Percentiles rank a stretch among this genome's conserved stretches.
These are phyloP conservation scores for Chymomyza caudatula DNA, from an alignment of 2,888 invertebrate genomes.

Conservation along the genomic window DNA sequence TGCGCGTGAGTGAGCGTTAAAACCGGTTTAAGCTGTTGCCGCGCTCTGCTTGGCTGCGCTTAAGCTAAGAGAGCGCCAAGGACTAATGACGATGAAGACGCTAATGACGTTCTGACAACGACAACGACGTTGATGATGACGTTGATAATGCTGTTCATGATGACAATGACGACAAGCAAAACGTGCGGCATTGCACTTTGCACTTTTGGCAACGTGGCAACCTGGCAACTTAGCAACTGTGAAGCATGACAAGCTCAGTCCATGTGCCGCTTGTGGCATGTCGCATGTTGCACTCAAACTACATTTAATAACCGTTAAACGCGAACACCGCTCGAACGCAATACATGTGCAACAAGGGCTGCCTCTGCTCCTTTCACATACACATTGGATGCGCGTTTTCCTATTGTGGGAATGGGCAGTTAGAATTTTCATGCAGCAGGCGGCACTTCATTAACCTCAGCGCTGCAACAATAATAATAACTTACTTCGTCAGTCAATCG, in stretches of 20 bases:
- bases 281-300: constrained; percentile 43
- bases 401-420: background rate
- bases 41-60: background rate
- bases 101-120: background rate
- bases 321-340: constrained; percentile 45
- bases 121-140: background rate
- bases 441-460: constrained; percentile 18
- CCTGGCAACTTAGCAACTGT: too few species aligned
- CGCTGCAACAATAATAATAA: constrained; percentile 15
- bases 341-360: constrained; percentile 55
- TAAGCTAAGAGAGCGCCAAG: background rate
- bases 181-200: constrained; percentile 52
- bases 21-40: constrained; percentile 29
- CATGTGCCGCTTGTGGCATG: constrained; percentile 5
- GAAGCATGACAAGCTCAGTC: background rate
- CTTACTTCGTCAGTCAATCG: constrained; percentile 1
- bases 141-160: background rate
- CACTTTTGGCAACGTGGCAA: constrained; percentile 44
- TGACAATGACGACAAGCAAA: background rate
- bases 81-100: background rate
- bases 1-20: constrained; percentile 16
- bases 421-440: background rate
- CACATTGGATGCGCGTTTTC: background rate
- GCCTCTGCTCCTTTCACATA: background rate
- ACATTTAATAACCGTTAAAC: constrained; percentile 70